Evolutionary conservation across 2,797 vertebrate genomes (phyloP), one percentile per base, ranked within the genome.

Genomic region (Apogon talboti): DNA sequence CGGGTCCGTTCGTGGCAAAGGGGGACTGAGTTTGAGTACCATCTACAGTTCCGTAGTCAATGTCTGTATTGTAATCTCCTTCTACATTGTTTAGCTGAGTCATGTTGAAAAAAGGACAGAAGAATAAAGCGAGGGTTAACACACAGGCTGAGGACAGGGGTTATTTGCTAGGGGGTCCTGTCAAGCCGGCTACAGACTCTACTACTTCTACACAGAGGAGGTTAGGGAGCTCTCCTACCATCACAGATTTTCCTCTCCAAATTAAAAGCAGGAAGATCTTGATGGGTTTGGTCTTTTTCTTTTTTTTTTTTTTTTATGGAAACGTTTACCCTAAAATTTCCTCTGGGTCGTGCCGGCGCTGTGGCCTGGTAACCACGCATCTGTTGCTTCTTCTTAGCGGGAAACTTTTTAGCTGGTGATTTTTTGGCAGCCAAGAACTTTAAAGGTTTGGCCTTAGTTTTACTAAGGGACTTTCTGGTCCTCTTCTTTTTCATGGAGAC

Each of bases 271-370:
- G 89, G 83, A 93, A 96, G 95, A 98, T 98, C 97, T 98, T 95
- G 95, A 98, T 98, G 91, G 89, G 66, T 86, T 79, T 76, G 84
- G 84, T 92, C 91, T 70, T 76, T 68, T 83, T 71, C 21, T 11
- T 43, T 41, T 24, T 5, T 24, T 24, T 24, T 24, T 24, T 2
- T 24, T 24, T 88, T 76, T 63, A 49, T 73, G 56, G 64, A 60
- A 94, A 94, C 85, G 89, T 95, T 97, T 95, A 97, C 96, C 96
- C 96, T 96, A 97, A 95, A 93, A 94, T 92, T 92, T 93, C 62
- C 92, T 93, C 93, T 91, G 92, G 91, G 19, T 92, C 92, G 88
- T 65, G 93, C 93, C 88, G 94, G 94, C 76, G 96, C 49, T 88
- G 95, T 91, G 87, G 95, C 95, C 93, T 94, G 96, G 89, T 94